Conservation (phyloP, 1,140 invertebrate genomes). For the Oryctes rhinoceros region DNA sequence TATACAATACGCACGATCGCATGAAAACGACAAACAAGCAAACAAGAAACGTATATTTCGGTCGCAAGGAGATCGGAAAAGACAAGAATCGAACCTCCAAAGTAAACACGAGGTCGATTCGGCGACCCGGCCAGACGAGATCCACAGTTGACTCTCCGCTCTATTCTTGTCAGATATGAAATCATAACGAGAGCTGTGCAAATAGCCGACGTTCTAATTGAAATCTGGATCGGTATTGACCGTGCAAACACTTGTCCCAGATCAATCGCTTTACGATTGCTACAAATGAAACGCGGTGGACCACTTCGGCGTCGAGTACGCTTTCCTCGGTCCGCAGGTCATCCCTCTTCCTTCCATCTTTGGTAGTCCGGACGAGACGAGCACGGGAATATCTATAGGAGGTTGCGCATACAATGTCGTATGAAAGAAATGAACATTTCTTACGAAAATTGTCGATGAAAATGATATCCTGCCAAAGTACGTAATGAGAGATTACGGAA, state of each 20-base stretch:
- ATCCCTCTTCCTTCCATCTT: neutral
- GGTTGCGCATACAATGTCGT: no score
- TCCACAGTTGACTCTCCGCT: conserved; percentile 49
- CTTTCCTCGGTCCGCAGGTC: neutral
- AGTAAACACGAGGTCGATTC: conserved; percentile 47
- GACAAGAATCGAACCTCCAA: neutral
- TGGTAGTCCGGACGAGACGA: no score
- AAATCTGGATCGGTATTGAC: conserved; percentile 57
- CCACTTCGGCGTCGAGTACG: neutral
- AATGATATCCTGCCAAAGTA: no score
- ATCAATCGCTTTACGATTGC: conserved; percentile 52
- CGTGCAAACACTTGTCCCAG: conserved; percentile 56
- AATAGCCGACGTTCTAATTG: conserved; percentile 56
- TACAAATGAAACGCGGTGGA: conserved; percentile 21
- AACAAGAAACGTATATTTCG: neutral
- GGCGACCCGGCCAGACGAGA: conserved; percentile 45
- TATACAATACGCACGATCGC: no score
- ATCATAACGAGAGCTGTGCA: conserved; percentile 58
- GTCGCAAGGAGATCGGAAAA: neutral
- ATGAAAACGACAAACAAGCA: neutral
- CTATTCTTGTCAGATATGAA: conserved; percentile 55
- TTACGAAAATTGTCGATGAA: no score
- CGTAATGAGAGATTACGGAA: no score
- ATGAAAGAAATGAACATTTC: no score
- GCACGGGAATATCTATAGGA: no score